Evolutionary conservation across 2,797 vertebrate species (phyloP), one percentile per base, ranked within the genome.

Genomic region (Merluccius polli): DNA sequence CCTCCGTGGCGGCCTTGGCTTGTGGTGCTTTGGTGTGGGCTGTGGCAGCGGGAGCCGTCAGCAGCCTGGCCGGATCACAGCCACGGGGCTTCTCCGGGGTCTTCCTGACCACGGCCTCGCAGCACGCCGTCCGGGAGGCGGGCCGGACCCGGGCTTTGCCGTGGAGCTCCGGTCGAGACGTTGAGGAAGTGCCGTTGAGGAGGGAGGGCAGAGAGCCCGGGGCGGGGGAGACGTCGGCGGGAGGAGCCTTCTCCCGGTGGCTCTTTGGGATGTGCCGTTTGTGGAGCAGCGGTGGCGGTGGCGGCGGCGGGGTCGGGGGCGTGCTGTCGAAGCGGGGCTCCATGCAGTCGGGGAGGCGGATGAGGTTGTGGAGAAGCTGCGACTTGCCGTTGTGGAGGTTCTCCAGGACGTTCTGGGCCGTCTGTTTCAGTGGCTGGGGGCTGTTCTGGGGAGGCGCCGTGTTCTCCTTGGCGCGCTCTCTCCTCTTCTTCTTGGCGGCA

Each of bases 401-500:
- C 78, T 95, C 95, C 0, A 96, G 84, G 75, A 94, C 73, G 2
- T 89, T 90, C 77, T 95, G 93, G 71, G 92, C 93, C 27, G 95
- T 87, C 80, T 95, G 96, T 83, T 94, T 90, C 33, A 93, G 92
- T 63, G 92, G 91, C 86, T 94, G 95, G 71, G 95, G 93, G 88
- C 91, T 94, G 74, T 91, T 93, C 5, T 92, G 92, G 73, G 88
- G 84, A 71, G 89, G 84, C 2, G 91, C 82, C 0, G 91, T 88
- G 81, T 90, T 89, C 82, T 95, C 94, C 86, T 91, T 93, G 0
- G 92, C 88, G 82, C 95, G 93, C 48, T 99, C 97, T 88, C 95
- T 97, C 94, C 95, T 97, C 95, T 98, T 99, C 93, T 99, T 98
- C 89, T 97, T 98, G 63, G 94, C 91, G 0, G 94, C 92, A 0